Evolutionary conservation across 2,113 vertebrate species (phyloP).

Genomic region (Sturnus vulgaris): DNA sequence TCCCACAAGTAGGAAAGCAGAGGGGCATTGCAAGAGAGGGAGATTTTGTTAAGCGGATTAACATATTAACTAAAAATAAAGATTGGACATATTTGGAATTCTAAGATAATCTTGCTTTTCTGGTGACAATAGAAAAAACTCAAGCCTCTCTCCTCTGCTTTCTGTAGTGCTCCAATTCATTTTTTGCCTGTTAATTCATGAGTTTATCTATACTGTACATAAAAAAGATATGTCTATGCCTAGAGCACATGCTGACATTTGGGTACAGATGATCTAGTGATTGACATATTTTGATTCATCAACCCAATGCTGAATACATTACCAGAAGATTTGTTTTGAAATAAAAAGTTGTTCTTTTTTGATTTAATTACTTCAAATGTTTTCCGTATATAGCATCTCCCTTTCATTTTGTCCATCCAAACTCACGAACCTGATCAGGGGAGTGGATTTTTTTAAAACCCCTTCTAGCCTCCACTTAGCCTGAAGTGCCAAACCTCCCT

Average conservation of each 20-base stretch:
- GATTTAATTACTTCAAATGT: background rate
- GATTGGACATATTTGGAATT: conserved; percentile 54
- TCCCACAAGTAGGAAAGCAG: background rate
- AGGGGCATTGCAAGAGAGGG: background rate
- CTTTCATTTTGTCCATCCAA: background rate
- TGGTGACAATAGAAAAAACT: background rate
- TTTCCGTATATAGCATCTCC: background rate
- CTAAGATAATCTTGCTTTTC: conserved; percentile 34
- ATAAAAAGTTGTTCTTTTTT: background rate
- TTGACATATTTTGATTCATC: background rate
- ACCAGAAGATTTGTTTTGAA: background rate
- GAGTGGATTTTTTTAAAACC: background rate
- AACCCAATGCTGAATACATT: background rate
- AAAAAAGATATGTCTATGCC: background rate
- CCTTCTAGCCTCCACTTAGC: background rate
- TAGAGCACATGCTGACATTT: background rate
- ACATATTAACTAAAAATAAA: conserved; percentile 56
- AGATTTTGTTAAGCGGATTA: conserved; percentile 57
- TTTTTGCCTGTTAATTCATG: background rate
- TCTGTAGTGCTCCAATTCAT: background rate
- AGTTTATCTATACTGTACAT: background rate
- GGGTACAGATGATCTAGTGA: background rate
- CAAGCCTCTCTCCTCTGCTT: background rate
- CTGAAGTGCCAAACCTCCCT: background rate
- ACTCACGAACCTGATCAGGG: background rate